Evolutionary conservation across 2,888 invertebrate genomes (phyloP).

Genomic region (Ophonus ardosiacus): DNA sequence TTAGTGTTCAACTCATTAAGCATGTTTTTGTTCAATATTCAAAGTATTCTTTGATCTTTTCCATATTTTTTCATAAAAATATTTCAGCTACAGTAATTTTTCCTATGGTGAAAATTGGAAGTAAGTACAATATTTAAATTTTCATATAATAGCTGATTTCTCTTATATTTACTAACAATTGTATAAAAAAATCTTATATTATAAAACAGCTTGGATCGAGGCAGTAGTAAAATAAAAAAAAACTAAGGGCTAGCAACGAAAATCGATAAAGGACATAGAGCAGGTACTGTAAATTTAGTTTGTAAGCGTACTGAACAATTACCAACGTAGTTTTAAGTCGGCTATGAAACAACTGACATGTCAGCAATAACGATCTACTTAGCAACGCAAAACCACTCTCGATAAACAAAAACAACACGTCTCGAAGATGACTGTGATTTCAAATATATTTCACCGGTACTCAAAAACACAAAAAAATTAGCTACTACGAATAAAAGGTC

Average conservation of each 20-base stretch:
- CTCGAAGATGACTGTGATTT: conserved; percentile 44
- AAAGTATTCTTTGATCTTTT: background rate
- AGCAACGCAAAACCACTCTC: conserved; percentile 25
- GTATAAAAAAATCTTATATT: conserved; percentile 12
- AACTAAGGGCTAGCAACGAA: conserved; percentile 56
- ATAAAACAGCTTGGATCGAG: conserved; percentile 10
- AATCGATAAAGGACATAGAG: background rate
- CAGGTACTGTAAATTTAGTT: conserved; percentile 56
- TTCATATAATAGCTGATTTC: conserved; percentile 46
- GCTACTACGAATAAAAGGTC: background rate
- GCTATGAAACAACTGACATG: conserved; percentile 43
- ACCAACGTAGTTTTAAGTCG: conserved; percentile 48
- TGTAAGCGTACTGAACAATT: conserved; percentile 45
- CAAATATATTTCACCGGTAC: background rate
- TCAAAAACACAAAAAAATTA: conserved; percentile 44
- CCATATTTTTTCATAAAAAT: conserved; percentile 47
- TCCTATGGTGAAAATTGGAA: conserved; percentile 43
- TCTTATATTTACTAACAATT: conserved; percentile 34
- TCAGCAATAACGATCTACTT: conserved; percentile 33
- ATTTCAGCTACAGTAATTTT: conserved; percentile 46
- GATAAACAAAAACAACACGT: conserved; percentile 20
- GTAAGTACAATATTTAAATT: conserved; percentile 60
- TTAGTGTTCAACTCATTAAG: conserved; percentile 15
- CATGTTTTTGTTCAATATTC: conserved; percentile 33
- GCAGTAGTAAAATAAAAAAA: conserved; percentile 20